Evolutionary conservation across 2,888 invertebrate species (phyloP), one percentile per base, ranked within the genome.

Genomic region (Orgyia antiqua): DNA sequence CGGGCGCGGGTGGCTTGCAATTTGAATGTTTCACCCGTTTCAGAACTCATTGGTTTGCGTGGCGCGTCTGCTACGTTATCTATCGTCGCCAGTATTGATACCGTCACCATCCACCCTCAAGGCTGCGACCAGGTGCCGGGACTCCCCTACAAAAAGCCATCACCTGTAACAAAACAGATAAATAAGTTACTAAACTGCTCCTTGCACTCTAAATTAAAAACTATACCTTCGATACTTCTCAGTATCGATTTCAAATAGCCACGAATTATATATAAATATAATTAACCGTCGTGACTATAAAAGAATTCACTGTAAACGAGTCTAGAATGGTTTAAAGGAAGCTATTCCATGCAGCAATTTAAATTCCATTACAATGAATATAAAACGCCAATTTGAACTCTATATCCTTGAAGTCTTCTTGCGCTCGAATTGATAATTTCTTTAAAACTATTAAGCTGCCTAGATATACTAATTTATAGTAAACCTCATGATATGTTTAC

Each of bases 21-120:
- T 86, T 84, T 84, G 83, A 84, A 86, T 82, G 76, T 84, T 77
- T 70, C 64, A 73, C 71, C 70, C 73, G 77, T 75, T 75, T 68
- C 69, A 49, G 65, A 65, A 51, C 73, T 83, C 82, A 80, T 86
- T 86, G 76, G 68, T 29, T 75, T 86, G 76, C 87, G 64, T 43
- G 64, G 68, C 83, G 80, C 84, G 87, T 78, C 66, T 76, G 64
- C 51, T 58, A 57, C 65, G 68, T 66, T 71, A 68, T 59, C 63
- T 66, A 60, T 65, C 51, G 42, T 53, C 60, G 52, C 59, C 62
- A 54, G 36, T 29, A 50, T 30, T 40, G 38, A 11, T 7, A 4
- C n/a, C 31, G 30, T 39, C 29, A 35, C 27, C 34, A 31, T 10
- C 26, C 24, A 26, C 36, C 46, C 19, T 39, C 24, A 6, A 31